Base-by-base conservation (phyloP, 2,113 vertebrate species). In the Larimichthys polyactis region DNA sequence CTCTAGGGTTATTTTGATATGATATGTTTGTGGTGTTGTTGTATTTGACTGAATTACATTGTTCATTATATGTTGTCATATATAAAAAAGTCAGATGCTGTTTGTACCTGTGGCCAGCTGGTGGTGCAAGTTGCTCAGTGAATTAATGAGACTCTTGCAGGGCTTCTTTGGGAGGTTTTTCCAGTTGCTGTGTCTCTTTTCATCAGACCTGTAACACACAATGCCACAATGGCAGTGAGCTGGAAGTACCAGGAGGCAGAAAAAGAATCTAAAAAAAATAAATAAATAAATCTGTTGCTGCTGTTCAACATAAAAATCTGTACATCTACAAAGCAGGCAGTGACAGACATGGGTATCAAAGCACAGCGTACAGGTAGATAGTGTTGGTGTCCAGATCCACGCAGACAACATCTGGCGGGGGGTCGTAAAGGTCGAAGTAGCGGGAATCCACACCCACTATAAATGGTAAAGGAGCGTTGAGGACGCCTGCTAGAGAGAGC, bases 361-460 rank as follows among this genome's bases (percentile, higher is more conserved):
- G 57, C 4, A 43, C 2, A 65, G 90, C 98, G 94, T 96, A 99
- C 98, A 97, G 91, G 94, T 98, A 99, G 79, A 99, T 96, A 82
- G 96, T 98, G 93, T 98, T 98, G 84, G 98, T 99, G 95, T 99
- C 98, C 95, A 99, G 95, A 87, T 99, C 98, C 94, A 99, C 95
- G 90, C 98, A 99, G 86, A 99, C 97, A 57, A 99, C 97, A 91
- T 99, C 98, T 24, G 96, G 95, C 11, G 98, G 98, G 70, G 98
- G 98, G 87, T 99, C 98, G 6, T 99, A 98, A 71, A 99, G 96
- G 94, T 99, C 98, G 92, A 99, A 99, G 88, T 99, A 99, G 88
- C 98, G 96, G 17, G 98, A 99, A 94, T 99, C 98, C 81, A 99
- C 98, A 19, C 98, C 98, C 86, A 99, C 97, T 87, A 99, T 98